Base-by-base conservation (phyloP, 2,797 vertebrate genomes). In the Galagoides demidoff region DNA sequence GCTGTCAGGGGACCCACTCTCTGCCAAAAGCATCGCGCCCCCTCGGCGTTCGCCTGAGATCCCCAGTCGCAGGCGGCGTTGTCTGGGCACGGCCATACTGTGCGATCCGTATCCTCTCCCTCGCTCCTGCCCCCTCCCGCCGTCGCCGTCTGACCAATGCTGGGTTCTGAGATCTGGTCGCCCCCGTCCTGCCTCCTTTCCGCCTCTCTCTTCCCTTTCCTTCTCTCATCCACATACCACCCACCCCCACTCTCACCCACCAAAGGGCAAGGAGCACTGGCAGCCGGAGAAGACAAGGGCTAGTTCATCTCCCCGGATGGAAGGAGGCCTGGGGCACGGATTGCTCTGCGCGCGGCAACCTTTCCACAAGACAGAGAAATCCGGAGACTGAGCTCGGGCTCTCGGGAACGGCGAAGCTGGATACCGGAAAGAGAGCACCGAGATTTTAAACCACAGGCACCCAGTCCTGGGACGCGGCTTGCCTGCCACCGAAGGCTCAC, bases 81-180 rank as follows among this genome's bases (percentile, higher is more conserved):
- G 57, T 92, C 64, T 37, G 93, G 71, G 93, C 29, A 71, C 96
- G 95, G 95, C 96, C 95, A 88, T 95, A 83, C 89, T 81, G 96
- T 78, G 45, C 83, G 73, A 70, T 91, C 34, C 71, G 89, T 66
- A 20, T 55, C 78, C 45, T 64, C 43, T 31, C 61, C 31, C 71
- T 8, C 61, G 22, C 52, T 49, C 88, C 10, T 66, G 37, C 34
- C 5, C 66, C 20, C 73, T 66, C 74, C 52, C 49, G 34, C 20
- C 61, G 55, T 52, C 71, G 78, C 77, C 27, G 78, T 91, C 96
- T 96, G 97, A 94, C 96, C 94, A 91, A 86, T 73, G 97, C 97
- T 94, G 96, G 95, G 85, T 85, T 81, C 89, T n/a, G 85, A 83
- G 95, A 96, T 89, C 86, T 22, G 39, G 85, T 78, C 84, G 64